Conservation (phyloP, 92 coral and sea anemone species). For the Bergia sp. region DNA sequence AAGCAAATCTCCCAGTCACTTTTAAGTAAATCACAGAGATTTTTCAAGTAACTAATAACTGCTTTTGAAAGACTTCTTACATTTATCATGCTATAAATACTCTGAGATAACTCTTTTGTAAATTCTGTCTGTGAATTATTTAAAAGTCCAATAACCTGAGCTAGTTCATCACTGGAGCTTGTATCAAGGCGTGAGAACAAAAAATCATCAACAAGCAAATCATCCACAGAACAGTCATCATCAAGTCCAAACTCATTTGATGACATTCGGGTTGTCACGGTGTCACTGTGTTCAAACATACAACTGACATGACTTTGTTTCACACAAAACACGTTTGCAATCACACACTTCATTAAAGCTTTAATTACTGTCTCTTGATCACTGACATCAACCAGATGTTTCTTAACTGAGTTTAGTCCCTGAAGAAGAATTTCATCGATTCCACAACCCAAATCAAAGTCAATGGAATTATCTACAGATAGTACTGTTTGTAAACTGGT, state of each 20-base stretch:
- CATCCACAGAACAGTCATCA: not conserved
- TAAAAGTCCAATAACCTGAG: not conserved
- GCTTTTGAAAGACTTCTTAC: not conserved
- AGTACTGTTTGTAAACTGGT: not conserved
- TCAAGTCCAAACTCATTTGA: not conserved
- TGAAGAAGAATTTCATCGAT: not conserved
- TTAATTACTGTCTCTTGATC: slow-evolving; percentile 12
- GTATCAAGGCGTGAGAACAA: slow-evolving; percentile 21
- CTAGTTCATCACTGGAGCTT: slow-evolving; percentile 23
- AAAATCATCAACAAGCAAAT: slow-evolving; percentile 6
- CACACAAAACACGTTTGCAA: slow-evolving; percentile 5
- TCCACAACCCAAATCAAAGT: not conserved
- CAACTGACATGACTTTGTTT: not conserved
- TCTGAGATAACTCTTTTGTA: not conserved
- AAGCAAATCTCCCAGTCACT: slow-evolving; percentile 21
- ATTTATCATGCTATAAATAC: not conserved
- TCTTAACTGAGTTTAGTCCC: slow-evolving; percentile 3
- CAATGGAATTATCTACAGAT: not conserved
- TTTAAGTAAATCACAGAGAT: not conserved
- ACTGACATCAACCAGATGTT: not conserved
- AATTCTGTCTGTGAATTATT: not conserved
- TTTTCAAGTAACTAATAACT: not conserved
- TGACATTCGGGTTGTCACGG: not conserved
- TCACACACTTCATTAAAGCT: slow-evolving; percentile 22
- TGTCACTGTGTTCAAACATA: slow-evolving; percentile 1